These are phyloP conservation scores for Cataglyphis rosenhaueri DNA, from an alignment of 2,888 invertebrate species.

Conservation along the genomic window DNA sequence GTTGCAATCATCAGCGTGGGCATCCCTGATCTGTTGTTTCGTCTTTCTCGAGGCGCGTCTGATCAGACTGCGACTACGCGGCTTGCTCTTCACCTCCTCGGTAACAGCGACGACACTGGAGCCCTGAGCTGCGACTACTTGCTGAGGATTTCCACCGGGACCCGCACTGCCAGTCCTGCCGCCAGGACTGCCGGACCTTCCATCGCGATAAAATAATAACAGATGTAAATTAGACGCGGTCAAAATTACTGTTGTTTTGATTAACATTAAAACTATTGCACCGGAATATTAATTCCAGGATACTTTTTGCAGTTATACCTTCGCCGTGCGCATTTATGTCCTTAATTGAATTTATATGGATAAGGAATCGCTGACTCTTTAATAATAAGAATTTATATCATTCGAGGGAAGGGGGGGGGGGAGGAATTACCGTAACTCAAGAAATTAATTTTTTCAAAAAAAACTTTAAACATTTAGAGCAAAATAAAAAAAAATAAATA, in stretches of 20 bases:
- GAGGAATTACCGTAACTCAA: background rate
- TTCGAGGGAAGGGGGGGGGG: no score
- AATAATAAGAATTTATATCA: conserved; percentile 10
- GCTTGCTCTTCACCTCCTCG: conserved; percentile 87
- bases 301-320: background rate
- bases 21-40: conserved; percentile 92
- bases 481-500: background rate
- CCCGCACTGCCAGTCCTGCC: conserved; percentile 81
- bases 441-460: background rate
- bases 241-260: background rate
- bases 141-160: conserved; percentile 78
- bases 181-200: conserved; percentile 81
- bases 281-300: no score
- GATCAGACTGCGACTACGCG: conserved; percentile 91
- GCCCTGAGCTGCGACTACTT: conserved; percentile 80
- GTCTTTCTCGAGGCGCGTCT: conserved; percentile 92
- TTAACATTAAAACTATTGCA: background rate
- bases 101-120: conserved; percentile 82
- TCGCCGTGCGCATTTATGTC: no score
- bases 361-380: background rate
- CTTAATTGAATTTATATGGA: background rate
- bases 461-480: background rate
- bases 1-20: conserved; percentile 90
- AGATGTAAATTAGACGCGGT: background rate
- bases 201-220: conserved; percentile 18